phyloP scores from a whole-genome alignment of 2,888 invertebrate species.

The Epinotia brunnichana region DNA sequence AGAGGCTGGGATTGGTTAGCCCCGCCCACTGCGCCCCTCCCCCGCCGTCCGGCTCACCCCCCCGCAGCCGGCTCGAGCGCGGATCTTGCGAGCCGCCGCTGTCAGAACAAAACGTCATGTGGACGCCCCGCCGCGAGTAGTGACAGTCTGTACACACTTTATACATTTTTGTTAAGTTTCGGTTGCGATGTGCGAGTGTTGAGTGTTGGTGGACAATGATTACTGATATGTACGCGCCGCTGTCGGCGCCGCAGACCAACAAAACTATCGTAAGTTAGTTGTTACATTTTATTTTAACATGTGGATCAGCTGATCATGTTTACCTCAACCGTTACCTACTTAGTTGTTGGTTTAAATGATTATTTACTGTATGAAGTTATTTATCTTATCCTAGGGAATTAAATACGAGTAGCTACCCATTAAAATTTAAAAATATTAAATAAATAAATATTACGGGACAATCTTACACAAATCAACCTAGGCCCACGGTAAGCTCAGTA shows the following conservation, averaged over 20 bases:
- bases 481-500: too few species aligned
- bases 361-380: not conserved
- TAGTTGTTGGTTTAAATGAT: not conserved
- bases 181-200: conserved; percentile 47
- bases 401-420: too few species aligned
- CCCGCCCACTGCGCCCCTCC: conserved; percentile 61
- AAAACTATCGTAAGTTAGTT: conserved; percentile 76
- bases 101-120: conserved; percentile 55
- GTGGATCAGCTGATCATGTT: conserved; percentile 30
- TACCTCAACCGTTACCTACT: not conserved
- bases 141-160: conserved; percentile 38
- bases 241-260: conserved; percentile 71
- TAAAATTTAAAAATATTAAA: not conserved
- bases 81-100: conserved; percentile 52
- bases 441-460: too few species aligned
- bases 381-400: not conserved
- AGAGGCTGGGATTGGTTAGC: conserved; percentile 75
- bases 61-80: conserved; percentile 44
- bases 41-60: conserved; percentile 54
- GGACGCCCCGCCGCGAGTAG: conserved; percentile 48
- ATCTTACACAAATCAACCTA: too few species aligned
- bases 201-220: conserved; percentile 75
- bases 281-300: conserved; percentile 32
- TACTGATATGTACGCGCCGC: conserved; percentile 80
- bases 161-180: conserved; percentile 37